Evolutionary conservation across 2,113 vertebrate species (phyloP).

Genomic region (Origma solitaria): DNA sequence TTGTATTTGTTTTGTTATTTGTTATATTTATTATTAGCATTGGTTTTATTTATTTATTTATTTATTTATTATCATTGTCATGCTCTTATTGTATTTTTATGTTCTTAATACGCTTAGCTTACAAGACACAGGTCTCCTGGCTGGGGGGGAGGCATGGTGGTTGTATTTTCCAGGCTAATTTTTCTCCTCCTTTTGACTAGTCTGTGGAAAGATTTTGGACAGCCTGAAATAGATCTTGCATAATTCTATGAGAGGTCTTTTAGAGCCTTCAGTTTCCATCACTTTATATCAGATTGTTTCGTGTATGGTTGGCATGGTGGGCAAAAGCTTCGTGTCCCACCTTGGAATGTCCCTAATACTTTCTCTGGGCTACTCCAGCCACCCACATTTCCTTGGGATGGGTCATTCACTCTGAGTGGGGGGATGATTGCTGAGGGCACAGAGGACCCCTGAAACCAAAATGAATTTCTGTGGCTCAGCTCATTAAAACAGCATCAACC

Average conservation of each 20-base stretch:
- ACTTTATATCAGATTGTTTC: background rate
- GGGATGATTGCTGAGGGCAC: background rate
- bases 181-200: background rate
- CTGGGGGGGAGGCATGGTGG: background rate
- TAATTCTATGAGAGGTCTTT: background rate
- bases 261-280: background rate
- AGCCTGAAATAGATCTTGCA: background rate
- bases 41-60: background rate
- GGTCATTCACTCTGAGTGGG: background rate
- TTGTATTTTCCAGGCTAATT: background rate
- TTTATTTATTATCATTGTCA: background rate
- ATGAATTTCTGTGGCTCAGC: background rate
- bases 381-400: background rate
- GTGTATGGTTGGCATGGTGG: background rate
- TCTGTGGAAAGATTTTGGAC: background rate
- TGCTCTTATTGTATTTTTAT: background rate
- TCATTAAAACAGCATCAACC: background rate
- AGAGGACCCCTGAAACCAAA: background rate
- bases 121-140: background rate
- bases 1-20: background rate
- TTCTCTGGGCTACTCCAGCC: background rate
- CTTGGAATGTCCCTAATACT: background rate
- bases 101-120: background rate
- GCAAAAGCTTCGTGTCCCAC: background rate
- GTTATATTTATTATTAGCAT: background rate